phyloP scores from a whole-genome alignment of 2,797 vertebrate genomes.

The Enteromius paludinosus region DNA sequence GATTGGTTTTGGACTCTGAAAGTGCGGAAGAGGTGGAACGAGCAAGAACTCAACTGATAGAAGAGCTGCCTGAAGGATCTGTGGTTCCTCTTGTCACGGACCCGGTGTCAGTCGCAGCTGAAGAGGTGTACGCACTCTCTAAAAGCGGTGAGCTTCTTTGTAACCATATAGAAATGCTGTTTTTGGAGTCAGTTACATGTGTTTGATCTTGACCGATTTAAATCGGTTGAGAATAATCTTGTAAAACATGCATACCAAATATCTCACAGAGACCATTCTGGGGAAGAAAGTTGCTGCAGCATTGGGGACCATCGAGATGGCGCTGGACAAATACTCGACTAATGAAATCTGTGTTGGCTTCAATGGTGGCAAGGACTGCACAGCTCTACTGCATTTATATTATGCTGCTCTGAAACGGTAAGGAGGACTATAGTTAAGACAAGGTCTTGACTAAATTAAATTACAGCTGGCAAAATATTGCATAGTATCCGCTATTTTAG shows the following conservation, averaged over 20 bases:
- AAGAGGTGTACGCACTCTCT: slow-evolving; percentile 85
- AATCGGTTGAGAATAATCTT: not conserved
- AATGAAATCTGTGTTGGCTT: slow-evolving; percentile 89
- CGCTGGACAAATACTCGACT: slow-evolving; percentile 82
- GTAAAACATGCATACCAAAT: slow-evolving; percentile 8
- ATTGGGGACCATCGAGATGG: slow-evolving; percentile 83
- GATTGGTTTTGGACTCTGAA: slow-evolving; percentile 88
- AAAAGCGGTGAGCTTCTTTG: slow-evolving; percentile 79
- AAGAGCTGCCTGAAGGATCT: slow-evolving; percentile 78
- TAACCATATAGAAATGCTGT: not conserved
- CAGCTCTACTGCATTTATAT: slow-evolving; percentile 91
- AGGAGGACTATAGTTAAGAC: slow-evolving; percentile 57
- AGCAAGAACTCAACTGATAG: slow-evolving; percentile 78
- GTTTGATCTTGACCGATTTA: not conserved
- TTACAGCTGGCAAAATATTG: slow-evolving; percentile 8
- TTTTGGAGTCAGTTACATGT: not conserved
- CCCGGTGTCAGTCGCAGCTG: slow-evolving; percentile 77
- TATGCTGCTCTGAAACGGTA: slow-evolving; percentile 89
- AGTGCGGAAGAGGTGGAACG: slow-evolving; percentile 81
- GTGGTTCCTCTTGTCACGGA: slow-evolving; percentile 82
- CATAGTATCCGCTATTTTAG: not conserved
- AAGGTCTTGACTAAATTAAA: slow-evolving; percentile 22
- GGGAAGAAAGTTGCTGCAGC: slow-evolving; percentile 87
- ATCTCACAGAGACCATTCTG: slow-evolving; percentile 66
- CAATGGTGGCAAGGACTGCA: slow-evolving; percentile 98